Base-by-base conservation (phyloP, 2,797 vertebrate genomes). In the Lerista edwardsae region DNA sequence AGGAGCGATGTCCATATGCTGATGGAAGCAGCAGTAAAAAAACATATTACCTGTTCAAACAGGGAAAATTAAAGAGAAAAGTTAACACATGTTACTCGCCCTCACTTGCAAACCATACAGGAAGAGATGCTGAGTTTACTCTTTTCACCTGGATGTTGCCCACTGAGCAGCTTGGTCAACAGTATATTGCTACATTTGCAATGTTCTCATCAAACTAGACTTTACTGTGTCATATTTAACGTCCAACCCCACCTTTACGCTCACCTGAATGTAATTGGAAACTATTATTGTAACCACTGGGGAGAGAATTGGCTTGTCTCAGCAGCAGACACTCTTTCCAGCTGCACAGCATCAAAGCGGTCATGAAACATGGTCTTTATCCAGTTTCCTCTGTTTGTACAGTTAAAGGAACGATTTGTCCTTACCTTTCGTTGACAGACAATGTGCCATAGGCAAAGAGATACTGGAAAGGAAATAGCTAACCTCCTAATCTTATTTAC, bases 401-500 rank as follows among this genome's bases (percentile, higher is more conserved):
- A 85, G 86, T 82, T 85, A 87, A 92, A 92, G 90, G 87, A 91
- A 90, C 87, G 84, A 88, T 94, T 92, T 92, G 89, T 90, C 88
- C 93, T 89, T 94, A 93, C 72, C 85, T 87, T 84, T 91, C 88
- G 88, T 91, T 92, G 90, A 94, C 90, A 92, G 93, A 84, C 93
- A 92, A 90, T 14, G 72, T 84, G 91, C 93, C 86, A 79, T 69
- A 6, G 91, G 92, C 82, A 74, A 76, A 90, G 86, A 94, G 86
- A 88, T 89, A 90, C 89, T 59, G 88, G 29, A 68, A 91, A 93
- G 93, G 93, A 93, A 94, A 94, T 88, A 84, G 92, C 93, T 91
- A 94, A 93, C 90, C 88, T 86, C 91, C 95, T 94, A 94, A 93
- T 88, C 85, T 0, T 90, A 87, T 86, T 93, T 93, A 94, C 94